These are phyloP conservation scores for Meloe dianella DNA, from an alignment of 2,888 invertebrate species.

Conservation along the genomic window DNA sequence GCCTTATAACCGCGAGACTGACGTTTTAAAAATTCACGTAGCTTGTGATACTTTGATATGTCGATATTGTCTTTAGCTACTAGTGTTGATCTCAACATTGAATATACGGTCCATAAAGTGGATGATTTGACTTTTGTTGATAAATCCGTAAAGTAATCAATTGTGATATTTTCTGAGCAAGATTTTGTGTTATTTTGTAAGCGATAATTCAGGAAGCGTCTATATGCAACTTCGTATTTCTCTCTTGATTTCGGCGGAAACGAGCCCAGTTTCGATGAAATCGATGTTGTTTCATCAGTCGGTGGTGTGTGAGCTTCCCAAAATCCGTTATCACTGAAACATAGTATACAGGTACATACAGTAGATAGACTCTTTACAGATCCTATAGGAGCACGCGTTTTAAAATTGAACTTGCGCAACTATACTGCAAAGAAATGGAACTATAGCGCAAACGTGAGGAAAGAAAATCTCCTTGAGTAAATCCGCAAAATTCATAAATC, in stretches of 20 bases:
- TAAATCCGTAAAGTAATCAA: slow-evolving; percentile 24
- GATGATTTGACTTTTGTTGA: slow-evolving; percentile 24
- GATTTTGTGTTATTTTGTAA: slow-evolving; percentile 15
- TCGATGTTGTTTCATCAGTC: not conserved
- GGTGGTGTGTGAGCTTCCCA: not conserved
- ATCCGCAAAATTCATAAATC: no score
- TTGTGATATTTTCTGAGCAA: slow-evolving; percentile 22
- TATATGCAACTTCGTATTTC: slow-evolving; percentile 20
- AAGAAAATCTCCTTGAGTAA: no score
- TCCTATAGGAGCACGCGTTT: not conserved
- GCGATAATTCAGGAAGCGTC: slow-evolving; percentile 26
- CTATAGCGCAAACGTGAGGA: no score
- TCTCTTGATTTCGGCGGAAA: slow-evolving; percentile 16
- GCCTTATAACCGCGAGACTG: slow-evolving; percentile 38
- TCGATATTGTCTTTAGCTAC: slow-evolving; percentile 20
- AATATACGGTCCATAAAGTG: slow-evolving; percentile 24
- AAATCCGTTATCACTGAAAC: not conserved
- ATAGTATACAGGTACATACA: not conserved
- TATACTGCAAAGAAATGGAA: no score
- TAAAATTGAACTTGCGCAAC: not conserved
- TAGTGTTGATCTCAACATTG: slow-evolving; percentile 23
- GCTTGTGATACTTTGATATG: slow-evolving; percentile 21
- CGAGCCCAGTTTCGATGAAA: not conserved
- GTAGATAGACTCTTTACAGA: not conserved
- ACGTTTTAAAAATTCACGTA: slow-evolving; percentile 36